phyloP scores from a whole-genome alignment of 2,113 vertebrate species.

The Labeo catla region DNA sequence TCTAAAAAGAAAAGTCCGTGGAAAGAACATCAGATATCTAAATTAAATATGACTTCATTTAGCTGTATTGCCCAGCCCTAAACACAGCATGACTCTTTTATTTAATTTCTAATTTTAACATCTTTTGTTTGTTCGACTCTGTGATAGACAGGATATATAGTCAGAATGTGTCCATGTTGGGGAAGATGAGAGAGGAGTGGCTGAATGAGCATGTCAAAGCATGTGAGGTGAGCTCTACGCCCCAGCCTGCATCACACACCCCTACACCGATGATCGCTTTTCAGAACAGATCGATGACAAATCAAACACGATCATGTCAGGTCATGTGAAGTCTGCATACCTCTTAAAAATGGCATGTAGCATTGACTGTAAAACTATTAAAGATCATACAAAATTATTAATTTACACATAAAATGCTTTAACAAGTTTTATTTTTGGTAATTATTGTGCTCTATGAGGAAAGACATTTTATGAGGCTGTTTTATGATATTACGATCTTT shows the following conservation, averaged over 20 bases:
- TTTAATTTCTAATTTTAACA: neutral
- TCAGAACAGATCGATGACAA: neutral
- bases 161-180: constrained; percentile 75
- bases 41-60: neutral
- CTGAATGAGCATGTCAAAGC: constrained; percentile 84
- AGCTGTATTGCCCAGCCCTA: neutral
- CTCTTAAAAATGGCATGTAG: neutral
- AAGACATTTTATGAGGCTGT: neutral
- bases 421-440: neutral
- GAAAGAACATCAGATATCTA: neutral
- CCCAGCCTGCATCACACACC: neutral
- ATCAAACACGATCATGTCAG: neutral
- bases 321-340: neutral
- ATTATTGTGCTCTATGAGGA: neutral
- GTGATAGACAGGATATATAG: constrained; percentile 83
- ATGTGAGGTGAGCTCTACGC: constrained; percentile 82
- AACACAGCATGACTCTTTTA: neutral
- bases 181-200: constrained; percentile 88
- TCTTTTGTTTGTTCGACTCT: constrained; percentile 10
- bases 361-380: neutral
- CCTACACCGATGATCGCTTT: constrained; percentile 6
- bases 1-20: neutral
- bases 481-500: neutral
- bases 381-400: neutral
- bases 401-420: neutral